Base-by-base conservation (phyloP, 2,113 vertebrate species). In the Orycteropus afer region DNA sequence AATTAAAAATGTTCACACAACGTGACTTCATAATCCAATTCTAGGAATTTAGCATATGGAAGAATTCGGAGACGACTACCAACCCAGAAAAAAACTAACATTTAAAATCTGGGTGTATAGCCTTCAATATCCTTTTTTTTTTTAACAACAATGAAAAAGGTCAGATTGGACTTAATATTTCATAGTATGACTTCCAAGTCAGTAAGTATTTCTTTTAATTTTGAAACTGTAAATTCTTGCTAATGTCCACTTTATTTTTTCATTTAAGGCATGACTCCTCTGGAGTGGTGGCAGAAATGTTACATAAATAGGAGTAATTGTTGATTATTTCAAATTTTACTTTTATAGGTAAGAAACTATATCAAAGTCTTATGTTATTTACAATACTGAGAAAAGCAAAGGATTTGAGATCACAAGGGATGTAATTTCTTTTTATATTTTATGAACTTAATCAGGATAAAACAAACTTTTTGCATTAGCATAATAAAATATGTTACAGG, bases 401-500 rank as follows among this genome's bases (percentile, higher is more conserved):
- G 15, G n/a, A 53, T 51, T 89, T 91, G 40, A 78, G 15, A 45
- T 65, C 22, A 87, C 27, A 86, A 51, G 51, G 18, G 12, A 67
- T 67, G 79, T 34, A 79, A 88, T 82, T 49, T 63, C 9, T 96
- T 95, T 94, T 89, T 90, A 11, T 65, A 94, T 61, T 90, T 94
- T 53, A 57, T 78, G 47, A 65, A 85, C 29, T 55, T 51, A 37
- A 67, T 59, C 6, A 40, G 77, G 89, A 73, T 22, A 73, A 90
- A 78, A 29, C 17, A 73, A 65, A 59, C 49, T 73, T 84, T 84
- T 32, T 80, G 27, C 84, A 42, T 59, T 76, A 59, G 11, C 32
- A 84, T 13, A 96, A 90, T 55, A 88, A 87, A 92, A 79, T 77
- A 91, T 42, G 61, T 82, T 91, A 88, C 23, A 86, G 29, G 79